Conservation (phyloP, 2,113 vertebrate genomes). For the Cariama cristata region DNA sequence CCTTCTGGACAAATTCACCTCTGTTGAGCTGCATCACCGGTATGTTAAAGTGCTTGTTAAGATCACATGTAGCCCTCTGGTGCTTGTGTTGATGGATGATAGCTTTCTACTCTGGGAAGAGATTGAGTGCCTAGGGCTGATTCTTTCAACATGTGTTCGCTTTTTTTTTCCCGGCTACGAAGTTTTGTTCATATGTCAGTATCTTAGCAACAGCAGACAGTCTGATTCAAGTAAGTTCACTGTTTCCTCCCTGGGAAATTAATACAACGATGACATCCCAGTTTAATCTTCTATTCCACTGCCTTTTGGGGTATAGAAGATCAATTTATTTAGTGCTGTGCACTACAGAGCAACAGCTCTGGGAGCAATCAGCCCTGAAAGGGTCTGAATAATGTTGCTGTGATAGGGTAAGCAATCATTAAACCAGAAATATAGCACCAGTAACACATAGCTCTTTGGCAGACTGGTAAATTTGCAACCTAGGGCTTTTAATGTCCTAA, state of each 20-base stretch:
- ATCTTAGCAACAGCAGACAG: slow-evolving; percentile 48
- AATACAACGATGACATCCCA: background rate
- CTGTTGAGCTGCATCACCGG: background rate
- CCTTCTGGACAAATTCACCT: slow-evolving; percentile 1
- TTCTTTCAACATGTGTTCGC: background rate
- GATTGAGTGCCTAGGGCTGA: background rate
- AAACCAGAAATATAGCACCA: background rate
- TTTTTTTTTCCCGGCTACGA: background rate
- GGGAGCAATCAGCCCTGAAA: background rate
- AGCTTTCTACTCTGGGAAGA: background rate
- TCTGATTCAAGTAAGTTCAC: background rate
- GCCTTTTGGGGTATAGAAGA: background rate
- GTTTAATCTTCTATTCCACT: background rate
- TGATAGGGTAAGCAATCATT: background rate
- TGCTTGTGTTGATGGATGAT: background rate
- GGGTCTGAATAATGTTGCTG: background rate
- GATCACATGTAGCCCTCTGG: background rate
- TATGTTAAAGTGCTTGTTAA: background rate
- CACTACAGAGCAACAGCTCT: background rate
- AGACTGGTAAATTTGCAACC: background rate
- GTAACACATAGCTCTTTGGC: background rate
- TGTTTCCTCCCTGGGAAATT: background rate
- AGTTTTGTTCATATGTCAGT: slow-evolving; percentile 27
- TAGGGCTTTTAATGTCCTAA: background rate
- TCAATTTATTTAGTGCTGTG: background rate